Evolutionary conservation across 2,113 vertebrate species (phyloP), one percentile per base, ranked within the genome.

Genomic region (Hemichromis elongatus): DNA sequence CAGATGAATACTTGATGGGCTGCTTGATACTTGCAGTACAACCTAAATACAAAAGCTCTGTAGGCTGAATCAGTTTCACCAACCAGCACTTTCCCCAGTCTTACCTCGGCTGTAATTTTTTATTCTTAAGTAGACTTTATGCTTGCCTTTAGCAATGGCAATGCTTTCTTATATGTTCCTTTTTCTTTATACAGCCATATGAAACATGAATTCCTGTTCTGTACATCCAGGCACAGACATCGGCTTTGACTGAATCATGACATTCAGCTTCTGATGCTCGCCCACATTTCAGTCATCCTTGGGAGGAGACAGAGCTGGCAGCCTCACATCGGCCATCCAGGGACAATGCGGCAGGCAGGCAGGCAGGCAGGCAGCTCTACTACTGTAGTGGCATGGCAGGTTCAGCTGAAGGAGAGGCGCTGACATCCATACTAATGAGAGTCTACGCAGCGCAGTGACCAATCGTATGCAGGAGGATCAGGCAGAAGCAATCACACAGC

Each of bases 341-440:
- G 94, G 94, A 95, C 94, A 94, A 94, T 95, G 95, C 95, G 90
- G 94, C 93, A 95, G 89, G 86, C 86, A 61, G 52, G 18, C 47
- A 90, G 35, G 35, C 35, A 59, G 86, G 87, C 86, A 79, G 50
- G 92, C 89, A 92, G 92, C 89, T 92, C 83, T 77, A 93, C 90
- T 91, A 95, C 92, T 85, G 93, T 91, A 93, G 93, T 90, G 93
- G 86, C 90, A 91, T 91, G 91, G 93, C 92, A 94, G 95, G 94
- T 94, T 94, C 88, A 93, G 93, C 93, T 95, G 93, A 94, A 95
- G 93, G 94, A 96, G 93, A 95, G 86, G 91, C 73, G 33, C 81
- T 80, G 84, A 92, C 93, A 89, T 84, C 89, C 92, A 95, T 94
- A 94, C 92, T 95, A 95, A 95, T 94, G 94, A 95, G 93, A 88